Base-by-base conservation (phyloP, 2,113 vertebrate species). In the Odontophorus gujanensis region DNA sequence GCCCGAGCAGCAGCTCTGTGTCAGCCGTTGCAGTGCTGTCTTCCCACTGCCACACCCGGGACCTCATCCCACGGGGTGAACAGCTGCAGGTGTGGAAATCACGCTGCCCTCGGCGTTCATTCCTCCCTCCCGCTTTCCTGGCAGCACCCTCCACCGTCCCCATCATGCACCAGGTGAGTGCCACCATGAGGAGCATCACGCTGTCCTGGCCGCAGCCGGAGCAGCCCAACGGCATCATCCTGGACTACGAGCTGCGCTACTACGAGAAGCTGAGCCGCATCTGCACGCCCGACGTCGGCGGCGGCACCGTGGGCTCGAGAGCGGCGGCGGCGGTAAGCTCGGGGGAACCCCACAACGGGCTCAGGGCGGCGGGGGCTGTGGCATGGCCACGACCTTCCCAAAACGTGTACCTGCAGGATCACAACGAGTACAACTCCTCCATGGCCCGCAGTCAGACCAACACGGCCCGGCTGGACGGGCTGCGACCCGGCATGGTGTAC, bases 141-240 rank as follows among this genome's bases (percentile, higher is more conserved):
- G 77, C 98, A 99, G 99, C 99, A 81, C 99, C 99, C 53, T 99
- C 99, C 90, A 99, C 98, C 1, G 99, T 99, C 96, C 99, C 99
- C 96, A 99, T 99, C 96, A 99, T 99, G 99, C 99, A 99, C 97
- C 99, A 99, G 97, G 99, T 99, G 97, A 99, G 99, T 92, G 99
- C 99, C 90, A 99, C 99, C 8, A 99, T 99, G 99, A 99, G 98
- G 91, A 99, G 99, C 98, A 99, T 99, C 98, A 99, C 99, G 0
- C 96, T 99, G 82, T 99, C 99, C 12, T 99, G 99, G 99, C 99
- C 99, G 17, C 99, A 99, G 94, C 99, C 99, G 0, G 99, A 99
- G 79, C 99, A 99, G 96, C 99, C 99, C 96, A 99, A 99, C 0
- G 99, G 99, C 85, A 99, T 99, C 97, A 99, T 99, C 96, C 97